A percentile compares a stretch with the other conserved stretches of the same genome.
phyloP scores from a whole-genome alignment of 2,888 invertebrate species.

The Leucoptera coffeella region DNA sequence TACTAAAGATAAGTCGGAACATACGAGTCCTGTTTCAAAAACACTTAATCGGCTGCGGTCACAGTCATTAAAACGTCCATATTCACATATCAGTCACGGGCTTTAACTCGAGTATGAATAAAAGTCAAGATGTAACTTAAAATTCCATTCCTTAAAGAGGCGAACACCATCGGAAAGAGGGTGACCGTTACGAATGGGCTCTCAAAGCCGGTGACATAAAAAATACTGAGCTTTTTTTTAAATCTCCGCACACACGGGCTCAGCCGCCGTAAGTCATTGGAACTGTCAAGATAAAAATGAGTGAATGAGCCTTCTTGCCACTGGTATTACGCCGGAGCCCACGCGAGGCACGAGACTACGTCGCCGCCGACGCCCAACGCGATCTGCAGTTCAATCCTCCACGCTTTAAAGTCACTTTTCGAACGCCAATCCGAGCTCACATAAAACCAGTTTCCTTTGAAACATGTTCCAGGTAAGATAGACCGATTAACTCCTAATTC shows the following conservation, averaged over 20 bases:
- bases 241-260: constrained; percentile 33
- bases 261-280: constrained; percentile 42
- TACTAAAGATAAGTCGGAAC: no score
- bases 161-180: constrained; percentile 28
- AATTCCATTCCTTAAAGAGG: constrained; percentile 28
- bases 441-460: constrained; percentile 11
- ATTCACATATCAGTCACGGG: constrained; percentile 4
- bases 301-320: constrained; percentile 48
- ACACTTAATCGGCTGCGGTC: no score
- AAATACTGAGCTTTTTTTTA: constrained; percentile 16
- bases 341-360: constrained; percentile 15
- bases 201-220: constrained; percentile 33
- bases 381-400: no score
- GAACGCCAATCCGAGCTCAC: constrained; percentile 7
- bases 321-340: constrained; percentile 46
- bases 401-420: constrained; percentile 15
- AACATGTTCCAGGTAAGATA: background rate
- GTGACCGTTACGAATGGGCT: constrained; percentile 48
- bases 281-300: constrained; percentile 52
- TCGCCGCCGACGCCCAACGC: background rate
- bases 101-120: constrained; percentile 10
- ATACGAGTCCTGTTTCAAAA: no score
- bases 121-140: constrained; percentile 28
- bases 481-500: constrained; percentile 1
- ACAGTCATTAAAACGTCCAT: constrained; percentile 3